Evolutionary conservation across 2,888 invertebrate species (phyloP), one percentile per base, ranked within the genome.

Genomic region (Chaetogeoica ovagalla): DNA sequence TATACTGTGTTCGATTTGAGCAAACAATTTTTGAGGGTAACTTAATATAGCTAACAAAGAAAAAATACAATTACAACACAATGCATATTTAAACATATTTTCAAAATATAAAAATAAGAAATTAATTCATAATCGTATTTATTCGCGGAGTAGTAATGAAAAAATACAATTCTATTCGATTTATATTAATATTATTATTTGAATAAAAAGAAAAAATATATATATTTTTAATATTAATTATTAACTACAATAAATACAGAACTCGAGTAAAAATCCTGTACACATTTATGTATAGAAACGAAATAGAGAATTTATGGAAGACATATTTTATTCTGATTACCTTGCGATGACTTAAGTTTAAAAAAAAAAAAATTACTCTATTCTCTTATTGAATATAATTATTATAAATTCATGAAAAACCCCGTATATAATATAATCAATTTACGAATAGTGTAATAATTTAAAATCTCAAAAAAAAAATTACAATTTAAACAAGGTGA

Each of bases 21-120:
- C 57, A 66, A 75, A 75, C 65, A 75, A 59, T 59, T 57, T 57
- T 55, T 62, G 3, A 37, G 39, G 66, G 75, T 75, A 66, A 75
- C 66, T 57, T 66, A 63, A 66, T 4, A 23, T 7, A 66, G n/a
- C 13, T 15, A 57, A 62, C 37, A 21, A 74, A 43, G 9, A 57
- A 59, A 43, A 71, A 8, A 4, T 9, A 59, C n/a, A 43, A 7
- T 43, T 21, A 17, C 0, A 23, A 43, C 43, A 19, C 2, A 23
- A 7, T 7, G 43, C 43, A 6, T 48, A 11, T 48, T 48, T 13
- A 48, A 48, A n/a, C 43, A 6, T 48, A 11, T 48, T 48, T 13
- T n/a, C n/a, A n/a, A 48, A 48, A 13, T 48, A 48, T 15, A 48
- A 48, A 48, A 48, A 48, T 48, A 48, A 48, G 1, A 48, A 48